Conservation (phyloP, 2,113 vertebrate genomes). For the Prietella phreatophila region DNA sequence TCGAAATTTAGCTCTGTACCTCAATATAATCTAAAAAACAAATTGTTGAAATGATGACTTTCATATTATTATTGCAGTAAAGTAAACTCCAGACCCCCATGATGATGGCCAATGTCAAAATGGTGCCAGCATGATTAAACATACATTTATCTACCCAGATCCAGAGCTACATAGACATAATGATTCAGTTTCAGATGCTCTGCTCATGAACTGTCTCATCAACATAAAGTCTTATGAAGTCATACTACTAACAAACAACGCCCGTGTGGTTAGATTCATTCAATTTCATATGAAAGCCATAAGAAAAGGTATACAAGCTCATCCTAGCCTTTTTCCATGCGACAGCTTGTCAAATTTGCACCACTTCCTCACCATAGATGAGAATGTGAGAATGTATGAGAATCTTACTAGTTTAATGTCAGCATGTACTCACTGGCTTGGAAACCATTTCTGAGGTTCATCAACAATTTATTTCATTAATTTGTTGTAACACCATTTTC, state of each 20-base stretch:
- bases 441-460: neutral
- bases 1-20: neutral
- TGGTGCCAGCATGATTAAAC: neutral
- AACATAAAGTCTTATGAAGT: neutral
- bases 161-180: neutral
- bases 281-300: neutral
- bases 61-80: neutral
- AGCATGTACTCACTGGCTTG: neutral
- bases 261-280: neutral
- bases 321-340: neutral
- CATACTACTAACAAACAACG: neutral
- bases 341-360: neutral
- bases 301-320: neutral
- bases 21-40: neutral
- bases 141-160: neutral
- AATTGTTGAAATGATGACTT: neutral
- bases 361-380: neutral
- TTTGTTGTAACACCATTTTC: neutral
- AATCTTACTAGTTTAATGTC: neutral
- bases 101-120: neutral
- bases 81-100: neutral
- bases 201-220: neutral
- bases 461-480: neutral
- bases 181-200: neutral
- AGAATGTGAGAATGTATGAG: neutral